These are phyloP conservation scores for Aurelia sp. DNA, from an alignment of 30 jellyfish, hydroid and myxozoan species.

Conservation along the genomic window DNA sequence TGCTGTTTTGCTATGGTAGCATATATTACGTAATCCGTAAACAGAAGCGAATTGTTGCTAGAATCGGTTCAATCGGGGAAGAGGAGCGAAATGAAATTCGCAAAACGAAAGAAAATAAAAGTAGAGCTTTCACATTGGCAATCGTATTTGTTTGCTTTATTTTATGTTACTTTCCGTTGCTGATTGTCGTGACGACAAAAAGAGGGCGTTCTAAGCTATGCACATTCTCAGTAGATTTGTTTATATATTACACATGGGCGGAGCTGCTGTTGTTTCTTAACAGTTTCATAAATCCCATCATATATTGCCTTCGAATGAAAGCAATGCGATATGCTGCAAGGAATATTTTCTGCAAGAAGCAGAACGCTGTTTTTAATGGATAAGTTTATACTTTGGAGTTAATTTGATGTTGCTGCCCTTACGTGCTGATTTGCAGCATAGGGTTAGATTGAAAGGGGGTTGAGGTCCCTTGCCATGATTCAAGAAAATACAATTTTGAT, in stretches of 20 bases:
- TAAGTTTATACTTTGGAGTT: too few species aligned
- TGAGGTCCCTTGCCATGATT: too few species aligned
- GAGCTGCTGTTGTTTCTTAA: neutral
- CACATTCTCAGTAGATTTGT: neutral
- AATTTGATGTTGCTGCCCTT: too few species aligned
- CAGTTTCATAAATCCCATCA: neutral
- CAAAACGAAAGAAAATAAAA: neutral
- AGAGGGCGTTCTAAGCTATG: neutral
- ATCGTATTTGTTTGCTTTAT: neutral
- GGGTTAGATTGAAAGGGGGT: too few species aligned
- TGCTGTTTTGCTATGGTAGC: neutral
- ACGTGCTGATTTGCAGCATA: too few species aligned
- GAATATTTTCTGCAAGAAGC: neutral
- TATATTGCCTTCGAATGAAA: conserved; percentile 1
- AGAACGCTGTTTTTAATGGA: too few species aligned
- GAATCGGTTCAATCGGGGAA: neutral
- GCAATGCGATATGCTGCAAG: conserved; percentile 1
- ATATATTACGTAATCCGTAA: neutral
- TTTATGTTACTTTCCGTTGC: neutral
- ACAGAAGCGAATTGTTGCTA: neutral
- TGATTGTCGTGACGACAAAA: neutral
- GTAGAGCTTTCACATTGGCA: neutral
- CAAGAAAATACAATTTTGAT: too few species aligned
- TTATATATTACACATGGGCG: neutral
- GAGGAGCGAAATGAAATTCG: neutral